These are phyloP conservation scores for Naso thynnoides DNA, from an alignment of 2,797 vertebrate species.

Conservation along the genomic window DNA sequence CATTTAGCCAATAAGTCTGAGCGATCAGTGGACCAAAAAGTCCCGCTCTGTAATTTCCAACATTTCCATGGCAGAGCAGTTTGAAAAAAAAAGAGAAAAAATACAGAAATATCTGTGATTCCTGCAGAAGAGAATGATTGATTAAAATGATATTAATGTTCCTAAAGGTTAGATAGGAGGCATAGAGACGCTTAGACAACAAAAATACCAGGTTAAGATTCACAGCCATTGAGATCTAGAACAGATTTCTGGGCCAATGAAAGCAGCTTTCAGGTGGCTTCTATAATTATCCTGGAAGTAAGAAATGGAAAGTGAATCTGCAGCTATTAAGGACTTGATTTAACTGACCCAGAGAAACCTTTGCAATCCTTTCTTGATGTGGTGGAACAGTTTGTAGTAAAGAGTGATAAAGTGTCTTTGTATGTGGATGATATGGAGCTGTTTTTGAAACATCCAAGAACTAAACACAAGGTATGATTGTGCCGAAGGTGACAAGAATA, in stretches of 20 bases:
- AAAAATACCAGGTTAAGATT: background rate
- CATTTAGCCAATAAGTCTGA: conserved; percentile 35
- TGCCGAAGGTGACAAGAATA: too few relatives aligned
- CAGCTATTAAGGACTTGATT: background rate
- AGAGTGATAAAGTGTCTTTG: background rate
- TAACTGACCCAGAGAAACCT: background rate
- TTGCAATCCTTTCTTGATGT: background rate
- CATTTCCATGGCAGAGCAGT: conserved; percentile 21
- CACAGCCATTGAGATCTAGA: background rate
- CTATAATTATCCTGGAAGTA: background rate
- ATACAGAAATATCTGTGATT: conserved; percentile 45
- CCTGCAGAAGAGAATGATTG: conserved; percentile 9
- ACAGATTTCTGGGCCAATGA: conserved; percentile 9
- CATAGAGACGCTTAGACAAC: background rate
- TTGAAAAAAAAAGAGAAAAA: conserved; percentile 39
- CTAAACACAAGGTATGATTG: too few relatives aligned
- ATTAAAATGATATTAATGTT: conserved; percentile 22
- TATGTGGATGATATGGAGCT: background rate
- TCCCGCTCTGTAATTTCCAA: conserved; percentile 55
- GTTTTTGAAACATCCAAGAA: too few relatives aligned
- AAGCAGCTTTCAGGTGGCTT: background rate
- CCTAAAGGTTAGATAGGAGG: background rate
- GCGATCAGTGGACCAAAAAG: conserved; percentile 28
- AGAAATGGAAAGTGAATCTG: background rate
- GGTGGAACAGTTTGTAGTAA: background rate